Base-by-base conservation (phyloP, 2,113 vertebrate genomes). In the Paratilapia polleni region DNA sequence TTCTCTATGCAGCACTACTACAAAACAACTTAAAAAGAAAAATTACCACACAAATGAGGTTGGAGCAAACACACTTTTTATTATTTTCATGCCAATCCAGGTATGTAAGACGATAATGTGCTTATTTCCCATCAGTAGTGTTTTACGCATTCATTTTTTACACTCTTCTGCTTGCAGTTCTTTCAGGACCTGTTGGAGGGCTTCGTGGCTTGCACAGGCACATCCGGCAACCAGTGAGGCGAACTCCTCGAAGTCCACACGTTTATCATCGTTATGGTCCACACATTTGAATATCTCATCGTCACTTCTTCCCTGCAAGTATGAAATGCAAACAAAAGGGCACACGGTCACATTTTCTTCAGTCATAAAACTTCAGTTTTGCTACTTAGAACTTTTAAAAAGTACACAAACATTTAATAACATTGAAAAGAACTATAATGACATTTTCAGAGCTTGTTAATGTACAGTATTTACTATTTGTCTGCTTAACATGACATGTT, bases 41-140 rank as follows among this genome's bases (percentile, higher is more conserved):
- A 13, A 43, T 11, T 28, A 47, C 38, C 17, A 26, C 15, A 14
- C 17, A 54, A 54, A 54, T 5, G 2, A 20, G 13, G 4, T 17
- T 49, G 15, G 47, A 49, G 9, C 19, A 54, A 54, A 54, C 0
- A 0, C 19, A 49, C 66, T 49, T 3, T 75, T 73, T 14, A 73
- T 61, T 81, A 28, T 14, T 70, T 61, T 74, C 0, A 34, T 75
- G 17, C 73, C 26, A 73, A 49, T 49, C 41, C 13, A 38, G 19
- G 5, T 38, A 81, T 20, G 68, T 0, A 28, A 38, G 6, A 19
- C 10, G 4, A 38, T 22, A 0, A 34, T 49, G 13, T 8, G 38
- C 13, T 52, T 52, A 11, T 36, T 31, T 62, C 28, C 28, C 43
- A 70, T 52, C 43, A 52, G 43, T 24, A 31, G 24, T 54, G n/a